These are phyloP conservation scores for Hoplodrina blanda DNA, from an alignment of 2,888 invertebrate genomes.

Conservation along the genomic window DNA sequence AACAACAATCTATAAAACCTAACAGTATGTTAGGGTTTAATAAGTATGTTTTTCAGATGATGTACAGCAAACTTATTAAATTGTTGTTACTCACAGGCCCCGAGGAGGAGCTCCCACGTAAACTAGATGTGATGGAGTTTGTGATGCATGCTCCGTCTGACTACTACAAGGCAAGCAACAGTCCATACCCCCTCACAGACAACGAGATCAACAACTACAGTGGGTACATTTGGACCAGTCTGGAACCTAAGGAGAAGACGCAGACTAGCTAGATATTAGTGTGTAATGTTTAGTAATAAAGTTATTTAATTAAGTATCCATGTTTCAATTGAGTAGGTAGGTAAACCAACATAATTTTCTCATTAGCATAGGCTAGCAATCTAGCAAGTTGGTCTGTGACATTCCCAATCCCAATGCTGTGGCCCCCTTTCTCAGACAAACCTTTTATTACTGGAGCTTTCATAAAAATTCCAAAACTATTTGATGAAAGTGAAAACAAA, in stretches of 20 bases:
- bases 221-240: constrained; percentile 92
- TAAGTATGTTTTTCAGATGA: no score
- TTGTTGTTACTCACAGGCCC: constrained; percentile 91
- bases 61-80: no score
- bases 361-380: not conserved
- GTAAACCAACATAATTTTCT: no score
- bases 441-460: no score
- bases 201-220: constrained; percentile 84
- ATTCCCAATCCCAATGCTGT: no score
- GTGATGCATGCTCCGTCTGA: constrained; percentile 98
- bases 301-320: constrained; percentile 28
- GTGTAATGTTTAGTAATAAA: constrained; percentile 42
- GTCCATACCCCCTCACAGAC: constrained; percentile 93
- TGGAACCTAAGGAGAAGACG: constrained; percentile 86
- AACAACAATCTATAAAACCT: no score
- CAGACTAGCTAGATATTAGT: constrained; percentile 54
- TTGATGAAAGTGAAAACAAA: no score
- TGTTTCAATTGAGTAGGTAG: not conserved
- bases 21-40: no score
- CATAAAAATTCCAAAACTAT: no score
- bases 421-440: no score
- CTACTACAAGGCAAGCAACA: constrained; percentile 94
- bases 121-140: constrained; percentile 96
- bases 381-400: no score
- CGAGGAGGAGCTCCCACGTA: constrained; percentile 97